These are phyloP conservation scores for Gymnocypris eckloni DNA, from an alignment of 2,797 vertebrate genomes.

Conservation along the genomic window DNA sequence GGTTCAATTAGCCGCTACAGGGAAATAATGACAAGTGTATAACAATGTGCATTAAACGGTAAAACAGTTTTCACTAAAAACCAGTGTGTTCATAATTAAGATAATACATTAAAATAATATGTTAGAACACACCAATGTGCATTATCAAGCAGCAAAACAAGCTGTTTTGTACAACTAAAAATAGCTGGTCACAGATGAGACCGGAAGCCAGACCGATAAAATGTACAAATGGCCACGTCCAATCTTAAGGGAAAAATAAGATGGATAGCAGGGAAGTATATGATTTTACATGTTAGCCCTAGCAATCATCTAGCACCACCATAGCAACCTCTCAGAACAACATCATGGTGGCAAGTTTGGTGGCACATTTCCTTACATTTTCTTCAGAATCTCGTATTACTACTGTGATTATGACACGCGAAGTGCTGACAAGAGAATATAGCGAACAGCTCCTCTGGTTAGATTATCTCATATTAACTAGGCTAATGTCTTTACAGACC, in stretches of 20 bases:
- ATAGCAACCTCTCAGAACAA: slow-evolving; percentile 13
- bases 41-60: neutral
- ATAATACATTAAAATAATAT: neutral
- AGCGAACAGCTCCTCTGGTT: slow-evolving; percentile 74
- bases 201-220: too few species aligned
- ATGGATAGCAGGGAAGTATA: neutral
- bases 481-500: slow-evolving; percentile 18
- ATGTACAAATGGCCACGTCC: too few species aligned
- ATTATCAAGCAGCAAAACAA: neutral
- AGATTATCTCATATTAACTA: slow-evolving; percentile 57
- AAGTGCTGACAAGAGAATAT: slow-evolving; percentile 1
- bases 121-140: neutral
- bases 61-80: neutral
- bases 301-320: neutral
- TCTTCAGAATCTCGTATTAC: slow-evolving; percentile 16
- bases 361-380: slow-evolving; percentile 9
- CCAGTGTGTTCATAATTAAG: neutral
- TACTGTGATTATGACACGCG: neutral
- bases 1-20: too few species aligned
- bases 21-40: too few species aligned
- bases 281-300: neutral
- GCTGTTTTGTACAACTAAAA: neutral
- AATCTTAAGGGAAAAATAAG: neutral
- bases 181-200: neutral
- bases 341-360: neutral